These are phyloP conservation scores for Notodonta ziczac DNA, from an alignment of 2,888 invertebrate genomes.

Conservation along the genomic window DNA sequence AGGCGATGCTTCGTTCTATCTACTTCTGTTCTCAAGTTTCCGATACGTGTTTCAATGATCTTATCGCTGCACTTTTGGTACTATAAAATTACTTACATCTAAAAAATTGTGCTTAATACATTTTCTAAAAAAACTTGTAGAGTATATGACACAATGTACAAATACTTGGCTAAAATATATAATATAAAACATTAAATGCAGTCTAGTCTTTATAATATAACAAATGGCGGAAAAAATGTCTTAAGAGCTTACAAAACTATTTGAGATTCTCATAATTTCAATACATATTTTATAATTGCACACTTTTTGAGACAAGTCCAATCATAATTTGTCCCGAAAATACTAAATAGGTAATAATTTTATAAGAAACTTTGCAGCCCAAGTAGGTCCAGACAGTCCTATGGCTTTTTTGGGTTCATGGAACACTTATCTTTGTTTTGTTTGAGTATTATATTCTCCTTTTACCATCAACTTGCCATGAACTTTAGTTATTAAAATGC, in stretches of 20 bases:
- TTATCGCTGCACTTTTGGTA: conserved; percentile 6
- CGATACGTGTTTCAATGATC: background rate
- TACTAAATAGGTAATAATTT: background rate
- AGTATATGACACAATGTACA: conserved; percentile 65
- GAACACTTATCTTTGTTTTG: no score
- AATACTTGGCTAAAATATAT: conserved; percentile 36
- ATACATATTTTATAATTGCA: conserved; percentile 23
- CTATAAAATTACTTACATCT: conserved; percentile 10
- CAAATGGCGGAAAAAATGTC: conserved; percentile 40
- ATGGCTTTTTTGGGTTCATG: no score
- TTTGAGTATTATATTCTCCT: no score
- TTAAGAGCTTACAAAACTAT: conserved; percentile 5
- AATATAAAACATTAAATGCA: conserved; percentile 59
- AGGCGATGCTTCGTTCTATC: background rate
- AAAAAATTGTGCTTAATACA: conserved; percentile 33
- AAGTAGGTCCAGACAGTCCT: no score
- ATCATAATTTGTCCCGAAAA: conserved; percentile 2
- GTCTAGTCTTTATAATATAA: conserved; percentile 48
- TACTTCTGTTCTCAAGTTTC: background rate
- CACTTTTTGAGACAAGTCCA: conserved; percentile 4
- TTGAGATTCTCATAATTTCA: conserved; percentile 40
- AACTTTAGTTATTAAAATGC: no score
- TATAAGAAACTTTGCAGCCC: no score
- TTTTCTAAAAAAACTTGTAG: conserved; percentile 19
- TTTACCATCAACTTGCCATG: no score